Evolutionary conservation across 2,797 vertebrate genomes (phyloP), one percentile per base, ranked within the genome.

Genomic region (Pitangus sulphuratus): DNA sequence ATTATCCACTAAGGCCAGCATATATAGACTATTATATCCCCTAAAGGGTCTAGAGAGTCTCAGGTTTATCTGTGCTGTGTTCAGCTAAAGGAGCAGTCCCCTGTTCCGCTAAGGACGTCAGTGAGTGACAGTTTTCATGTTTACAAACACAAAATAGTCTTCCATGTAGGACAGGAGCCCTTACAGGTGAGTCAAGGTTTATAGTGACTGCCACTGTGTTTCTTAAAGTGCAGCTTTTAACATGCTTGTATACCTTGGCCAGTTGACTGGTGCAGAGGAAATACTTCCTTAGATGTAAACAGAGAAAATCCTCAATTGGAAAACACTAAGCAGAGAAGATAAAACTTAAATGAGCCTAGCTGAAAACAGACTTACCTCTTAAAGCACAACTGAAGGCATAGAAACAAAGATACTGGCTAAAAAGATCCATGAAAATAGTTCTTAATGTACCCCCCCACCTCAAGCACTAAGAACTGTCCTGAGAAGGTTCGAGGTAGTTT

Each of bases 211-310:
- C 31, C 11, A 1, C 31, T 18, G 15, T 5, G 6, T 79, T 72
- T 69, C 26, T 47, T 25, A 13, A 65, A 66, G 15, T 37, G 28
- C 20, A 33, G 17, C 5, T 17, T 78, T 90, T 57, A 62, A 28
- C 21, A 7, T 31, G 12, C 4, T 61, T 12, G 0, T 10, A 1
- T 4, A 21, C 15, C n/a, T 81, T 88, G 28, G 22, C 10, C 3
- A 5, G 17, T 62, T 66, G 9, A 7, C 37, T 86, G 20, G 8
- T 20, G 28, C 11, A 37, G 48, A 64, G 53, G 12, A 81, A 90
- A 66, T 70, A 15, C 13, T 77, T 61, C 31, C 22, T 39, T 45
- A 68, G 6, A 12, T 62, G 7, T 69, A 61, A 68, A 45, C 19
- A 12, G 50, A 71, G 24, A 53, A 84, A 30, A 24, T 33, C n/a